A percentile compares a stretch with the other conserved stretches of the same genome.
Conservation (phyloP, 2,113 vertebrate species). For the Salminus brasiliensis region DNA sequence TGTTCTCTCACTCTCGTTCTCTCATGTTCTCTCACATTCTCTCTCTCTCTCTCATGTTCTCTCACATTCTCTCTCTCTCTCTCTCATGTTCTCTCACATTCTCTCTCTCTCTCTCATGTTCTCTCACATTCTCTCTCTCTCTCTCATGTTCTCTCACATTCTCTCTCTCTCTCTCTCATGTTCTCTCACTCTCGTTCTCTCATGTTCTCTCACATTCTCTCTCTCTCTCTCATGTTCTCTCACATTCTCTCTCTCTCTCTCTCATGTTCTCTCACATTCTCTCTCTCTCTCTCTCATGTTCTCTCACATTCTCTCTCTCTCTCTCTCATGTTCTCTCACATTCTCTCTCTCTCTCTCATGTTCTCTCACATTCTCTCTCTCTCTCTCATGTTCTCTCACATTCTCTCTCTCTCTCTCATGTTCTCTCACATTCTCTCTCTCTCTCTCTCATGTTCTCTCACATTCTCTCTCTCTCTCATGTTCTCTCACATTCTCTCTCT, state of each 20-base stretch:
- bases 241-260: neutral
- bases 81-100: no score
- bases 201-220: neutral
- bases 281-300: neutral
- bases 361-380: neutral
- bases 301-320: no score
- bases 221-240: neutral
- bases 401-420: neutral
- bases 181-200: neutral
- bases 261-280: neutral
- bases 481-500: neutral
- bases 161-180: neutral
- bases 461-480: neutral
- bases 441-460: no score
- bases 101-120: neutral
- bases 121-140: neutral
- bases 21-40: neutral
- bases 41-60: neutral
- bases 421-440: neutral
- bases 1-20: neutral
- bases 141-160: no score
- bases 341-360: no score
- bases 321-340: neutral
- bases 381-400: neutral
- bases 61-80: no score